A percentile compares a stretch with the other conserved stretches of the same genome.
Conservation (phyloP, 2,888 invertebrate species). For the Conchocele bisecta region DNA sequence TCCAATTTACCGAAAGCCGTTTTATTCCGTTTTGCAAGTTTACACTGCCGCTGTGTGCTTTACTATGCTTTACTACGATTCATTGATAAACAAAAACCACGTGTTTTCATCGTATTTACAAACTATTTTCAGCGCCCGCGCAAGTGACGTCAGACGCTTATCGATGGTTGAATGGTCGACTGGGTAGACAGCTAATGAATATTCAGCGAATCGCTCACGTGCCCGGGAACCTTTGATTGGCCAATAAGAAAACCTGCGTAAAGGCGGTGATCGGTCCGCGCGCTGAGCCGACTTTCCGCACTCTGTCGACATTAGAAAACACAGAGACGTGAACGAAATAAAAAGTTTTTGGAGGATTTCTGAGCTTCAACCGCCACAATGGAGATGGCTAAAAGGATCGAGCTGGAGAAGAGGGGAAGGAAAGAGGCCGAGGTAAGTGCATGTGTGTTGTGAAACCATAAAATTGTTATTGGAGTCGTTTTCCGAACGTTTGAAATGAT, state of each 20-base stretch:
- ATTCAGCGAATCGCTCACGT: slow-evolving; percentile 71
- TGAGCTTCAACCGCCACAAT: slow-evolving; percentile 40
- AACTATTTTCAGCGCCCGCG: slow-evolving; percentile 57
- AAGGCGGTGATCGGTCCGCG: slow-evolving; percentile 73
- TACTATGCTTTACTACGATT: no score
- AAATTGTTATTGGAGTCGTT: neutral
- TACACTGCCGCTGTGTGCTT: no score
- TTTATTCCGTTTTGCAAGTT: no score
- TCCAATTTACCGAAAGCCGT: no score
- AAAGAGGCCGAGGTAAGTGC: slow-evolving; percentile 92
- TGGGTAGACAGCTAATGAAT: slow-evolving; percentile 59
- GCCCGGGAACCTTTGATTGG: slow-evolving; percentile 65
- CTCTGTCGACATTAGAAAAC: slow-evolving; percentile 56
- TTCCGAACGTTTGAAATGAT: no score
- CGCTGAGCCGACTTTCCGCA: slow-evolving; percentile 56
- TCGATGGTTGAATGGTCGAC: slow-evolving; percentile 49
- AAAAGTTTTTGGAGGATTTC: slow-evolving; percentile 19
- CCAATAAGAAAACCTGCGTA: slow-evolving; percentile 66
- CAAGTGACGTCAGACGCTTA: slow-evolving; percentile 41
- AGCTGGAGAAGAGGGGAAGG: slow-evolving; percentile 95
- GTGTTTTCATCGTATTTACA: no score
- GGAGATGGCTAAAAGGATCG: slow-evolving; percentile 87
- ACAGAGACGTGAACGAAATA: slow-evolving; percentile 47
- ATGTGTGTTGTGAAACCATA: neutral
- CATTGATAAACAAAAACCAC: no score